Evolutionary conservation across 2,797 vertebrate genomes (phyloP).

Genomic region (Hyperoplus immaculatus): DNA sequence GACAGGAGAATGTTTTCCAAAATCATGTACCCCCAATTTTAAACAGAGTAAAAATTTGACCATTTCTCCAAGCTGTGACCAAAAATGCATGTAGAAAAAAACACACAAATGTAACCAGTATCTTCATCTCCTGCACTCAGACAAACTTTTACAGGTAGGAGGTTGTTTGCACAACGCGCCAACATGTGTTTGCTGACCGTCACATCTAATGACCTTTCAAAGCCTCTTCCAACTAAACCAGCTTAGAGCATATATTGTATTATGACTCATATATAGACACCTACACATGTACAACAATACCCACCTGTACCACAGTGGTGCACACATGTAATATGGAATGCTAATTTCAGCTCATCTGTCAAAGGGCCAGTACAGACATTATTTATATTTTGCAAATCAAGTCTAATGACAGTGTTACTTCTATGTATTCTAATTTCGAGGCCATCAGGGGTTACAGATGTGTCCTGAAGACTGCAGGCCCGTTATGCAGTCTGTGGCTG

Average conservation of each 20-base stretch:
- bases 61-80: background rate
- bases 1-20: background rate
- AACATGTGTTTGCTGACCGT: constrained; percentile 8
- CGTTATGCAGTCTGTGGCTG: constrained; percentile 65
- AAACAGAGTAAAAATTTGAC: background rate
- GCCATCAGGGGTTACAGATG: constrained; percentile 77
- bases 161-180: background rate
- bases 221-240: constrained; percentile 12
- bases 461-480: constrained; percentile 65
- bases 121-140: background rate
- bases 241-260: constrained; percentile 5
- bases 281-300: constrained; percentile 6
- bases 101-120: background rate
- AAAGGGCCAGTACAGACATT: constrained; percentile 36
- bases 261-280: constrained; percentile 11
- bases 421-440: constrained; percentile 75
- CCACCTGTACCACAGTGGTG: constrained; percentile 29
- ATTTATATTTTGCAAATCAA: constrained; percentile 55
- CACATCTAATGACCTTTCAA: constrained; percentile 11
- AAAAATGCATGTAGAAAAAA: background rate
- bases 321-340: constrained; percentile 14
- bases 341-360: constrained; percentile 57
- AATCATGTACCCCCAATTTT: background rate
- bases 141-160: background rate
- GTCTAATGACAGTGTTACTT: constrained; percentile 54